A percentile compares a stretch with the other conserved stretches of the same genome.
Conservation (phyloP, 2,888 invertebrate genomes). For the Chorisops tibialis region DNA sequence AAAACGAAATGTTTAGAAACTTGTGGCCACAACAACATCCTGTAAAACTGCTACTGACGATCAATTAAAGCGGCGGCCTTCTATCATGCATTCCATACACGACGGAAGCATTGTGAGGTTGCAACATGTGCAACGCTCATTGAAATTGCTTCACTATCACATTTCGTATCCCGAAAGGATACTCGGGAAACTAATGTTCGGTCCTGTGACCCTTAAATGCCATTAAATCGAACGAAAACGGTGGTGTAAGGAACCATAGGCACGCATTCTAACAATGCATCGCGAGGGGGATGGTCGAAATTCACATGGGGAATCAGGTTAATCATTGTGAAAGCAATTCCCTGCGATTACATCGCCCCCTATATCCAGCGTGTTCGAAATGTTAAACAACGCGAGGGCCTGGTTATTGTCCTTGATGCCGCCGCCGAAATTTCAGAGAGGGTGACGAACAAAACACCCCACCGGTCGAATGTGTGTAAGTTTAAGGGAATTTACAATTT, state of each 20-base stretch:
- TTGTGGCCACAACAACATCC: constrained; percentile 1
- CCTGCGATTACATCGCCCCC: constrained; percentile 13
- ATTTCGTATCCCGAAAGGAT: neutral
- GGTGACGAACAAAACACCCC: constrained; percentile 1
- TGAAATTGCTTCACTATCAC: neutral
- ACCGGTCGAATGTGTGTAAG: neutral
- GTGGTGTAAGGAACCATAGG: neutral
- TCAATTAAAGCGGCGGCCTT: neutral
- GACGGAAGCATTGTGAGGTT: neutral
- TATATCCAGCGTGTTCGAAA: constrained; percentile 30
- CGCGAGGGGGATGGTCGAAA: constrained; percentile 27
- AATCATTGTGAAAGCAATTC: constrained; percentile 34
- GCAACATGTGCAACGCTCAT: constrained; percentile 2
- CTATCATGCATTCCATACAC: neutral
- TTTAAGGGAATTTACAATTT: constrained; percentile 39
- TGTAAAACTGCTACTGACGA: neutral
- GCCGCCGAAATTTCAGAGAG: neutral
- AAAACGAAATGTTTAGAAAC: neutral
- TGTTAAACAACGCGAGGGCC: constrained; percentile 5
- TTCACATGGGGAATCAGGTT: constrained; percentile 38
- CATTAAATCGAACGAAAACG: neutral
- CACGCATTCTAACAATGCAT: neutral
- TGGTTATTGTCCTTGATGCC: constrained; percentile 16
- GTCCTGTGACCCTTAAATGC: neutral
- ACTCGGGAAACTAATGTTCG: neutral